phyloP scores from a whole-genome alignment of 1,140 invertebrate species.

The Calliphora vicina region DNA sequence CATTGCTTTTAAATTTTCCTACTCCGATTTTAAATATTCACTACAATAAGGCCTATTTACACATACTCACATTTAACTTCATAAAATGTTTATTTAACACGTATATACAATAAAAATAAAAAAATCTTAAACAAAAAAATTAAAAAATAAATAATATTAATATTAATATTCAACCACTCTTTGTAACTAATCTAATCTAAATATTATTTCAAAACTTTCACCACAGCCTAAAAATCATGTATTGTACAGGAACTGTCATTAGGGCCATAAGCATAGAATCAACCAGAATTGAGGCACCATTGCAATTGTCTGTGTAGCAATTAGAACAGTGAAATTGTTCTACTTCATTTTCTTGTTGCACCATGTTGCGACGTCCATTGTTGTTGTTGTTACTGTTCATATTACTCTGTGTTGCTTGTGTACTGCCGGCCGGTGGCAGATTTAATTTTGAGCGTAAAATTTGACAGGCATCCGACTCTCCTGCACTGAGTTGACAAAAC shows the following conservation, averaged over 20 bases:
- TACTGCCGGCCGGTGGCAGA: conserved; percentile 7
- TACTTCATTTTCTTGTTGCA: not conserved
- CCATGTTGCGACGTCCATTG: not conserved
- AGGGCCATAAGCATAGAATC: not conserved
- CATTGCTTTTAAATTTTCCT: not conserved
- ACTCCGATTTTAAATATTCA: not conserved
- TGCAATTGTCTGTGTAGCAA: conserved; percentile 52
- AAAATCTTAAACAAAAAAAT: not conserved
- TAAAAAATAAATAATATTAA: no score
- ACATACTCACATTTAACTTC: not conserved
- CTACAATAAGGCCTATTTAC: conserved; percentile 29
- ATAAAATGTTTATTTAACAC: not conserved
- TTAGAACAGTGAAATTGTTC: conserved; percentile 53
- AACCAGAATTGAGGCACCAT: conserved; percentile 41
- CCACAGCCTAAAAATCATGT: conserved; percentile 1
- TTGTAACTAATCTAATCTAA: no score
- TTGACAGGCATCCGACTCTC: conserved; percentile 55
- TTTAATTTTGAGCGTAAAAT: conserved; percentile 49
- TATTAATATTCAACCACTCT: no score
- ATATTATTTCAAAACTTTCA: not conserved
- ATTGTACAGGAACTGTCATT: not conserved
- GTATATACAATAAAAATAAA: not conserved
- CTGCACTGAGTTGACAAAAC: conserved; percentile 60
- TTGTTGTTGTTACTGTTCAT: conserved; percentile 13
- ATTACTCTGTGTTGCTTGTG: conserved; percentile 37